Evolutionary conservation across 2,113 vertebrate genomes (phyloP), one percentile per base, ranked within the genome.

Genomic region (Silurus meridionalis): DNA sequence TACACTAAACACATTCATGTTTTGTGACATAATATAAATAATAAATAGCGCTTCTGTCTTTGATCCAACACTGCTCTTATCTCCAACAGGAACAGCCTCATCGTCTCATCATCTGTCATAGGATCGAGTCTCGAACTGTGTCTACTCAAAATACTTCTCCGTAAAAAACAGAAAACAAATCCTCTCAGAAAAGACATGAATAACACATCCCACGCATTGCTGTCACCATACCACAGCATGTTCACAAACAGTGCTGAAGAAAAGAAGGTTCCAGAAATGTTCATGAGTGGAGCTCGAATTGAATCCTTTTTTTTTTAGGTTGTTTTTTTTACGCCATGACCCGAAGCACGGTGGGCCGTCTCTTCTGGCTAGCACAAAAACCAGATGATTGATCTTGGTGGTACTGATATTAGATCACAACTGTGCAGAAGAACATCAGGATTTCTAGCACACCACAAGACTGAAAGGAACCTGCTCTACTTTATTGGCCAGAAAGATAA

Each of bases 341-440:
- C 71, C 4, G 37, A 17, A 3, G 4, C 57, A 28, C 57, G 84
- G 79, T 4, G n/a, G 53, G 10, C 8, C 83, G 55, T 52, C 60
- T 50, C 23, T 82, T 21, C 64, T 48, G 17, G 2, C 80, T 82
- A 52, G 25, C 50, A 55, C 66, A 83, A 80, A 61, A 67, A 55
- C 69, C 9, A 13, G 55, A 82, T 53, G 79, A 69, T 17, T 77
- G 74, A 46, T 64, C 58, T 10, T 55, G 82, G 37, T 28, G 82
- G 85, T 82, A 63, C 3, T 8, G 37, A 28, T 3, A n/a, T 88
- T 15, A 86, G 82, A 87, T 69, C 0, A n/a, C 83, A 52, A 93
- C 91, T 0, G 89, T 91, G 55, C 81, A 0, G 89, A 92, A 78
- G 71, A 92, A 86, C 37, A 50, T 2, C 15, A 85, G 52, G 64